phyloP scores from a whole-genome alignment of 2,797 vertebrate species.

The Pyrocephalus nanus region DNA sequence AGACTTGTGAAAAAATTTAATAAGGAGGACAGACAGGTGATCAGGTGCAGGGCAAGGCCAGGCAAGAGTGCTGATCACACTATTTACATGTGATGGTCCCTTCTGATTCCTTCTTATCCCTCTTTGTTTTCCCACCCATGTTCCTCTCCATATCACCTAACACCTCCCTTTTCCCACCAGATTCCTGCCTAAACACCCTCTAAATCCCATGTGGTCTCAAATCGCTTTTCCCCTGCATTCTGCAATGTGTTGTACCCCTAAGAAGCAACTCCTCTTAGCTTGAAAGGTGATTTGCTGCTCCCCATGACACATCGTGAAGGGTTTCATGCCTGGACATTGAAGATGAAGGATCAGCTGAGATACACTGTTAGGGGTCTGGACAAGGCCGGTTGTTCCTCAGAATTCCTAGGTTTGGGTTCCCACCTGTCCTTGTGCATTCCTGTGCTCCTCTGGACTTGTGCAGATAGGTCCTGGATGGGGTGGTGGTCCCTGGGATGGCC shows the following conservation, averaged over 20 bases:
- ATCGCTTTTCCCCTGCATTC: not conserved
- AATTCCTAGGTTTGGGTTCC: not conserved
- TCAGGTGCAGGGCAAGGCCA: not conserved
- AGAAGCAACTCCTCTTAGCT: not conserved
- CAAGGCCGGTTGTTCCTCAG: not conserved
- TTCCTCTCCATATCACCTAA: not conserved
- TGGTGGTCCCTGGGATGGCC: not conserved
- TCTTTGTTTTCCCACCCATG: not conserved
- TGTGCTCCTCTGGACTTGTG: not conserved
- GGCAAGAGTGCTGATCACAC: not conserved
- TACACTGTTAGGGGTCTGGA: not conserved
- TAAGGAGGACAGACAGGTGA: not conserved
- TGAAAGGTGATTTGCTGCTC: not conserved
- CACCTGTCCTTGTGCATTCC: not conserved
- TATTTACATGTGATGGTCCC: rapidly evolving
- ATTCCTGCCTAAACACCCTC: not conserved
- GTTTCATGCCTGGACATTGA: not conserved
- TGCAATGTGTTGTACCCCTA: not conserved
- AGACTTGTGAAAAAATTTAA: not conserved
- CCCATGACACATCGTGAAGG: rapidly evolving
- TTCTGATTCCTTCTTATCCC: not conserved
- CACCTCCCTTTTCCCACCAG: not conserved
- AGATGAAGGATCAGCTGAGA: not conserved
- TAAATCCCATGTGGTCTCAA: not conserved
- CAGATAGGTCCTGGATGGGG: not conserved